phyloP scores from a whole-genome alignment of 2,113 vertebrate genomes.

The rat (Rattus norvegicus) region DNA sequence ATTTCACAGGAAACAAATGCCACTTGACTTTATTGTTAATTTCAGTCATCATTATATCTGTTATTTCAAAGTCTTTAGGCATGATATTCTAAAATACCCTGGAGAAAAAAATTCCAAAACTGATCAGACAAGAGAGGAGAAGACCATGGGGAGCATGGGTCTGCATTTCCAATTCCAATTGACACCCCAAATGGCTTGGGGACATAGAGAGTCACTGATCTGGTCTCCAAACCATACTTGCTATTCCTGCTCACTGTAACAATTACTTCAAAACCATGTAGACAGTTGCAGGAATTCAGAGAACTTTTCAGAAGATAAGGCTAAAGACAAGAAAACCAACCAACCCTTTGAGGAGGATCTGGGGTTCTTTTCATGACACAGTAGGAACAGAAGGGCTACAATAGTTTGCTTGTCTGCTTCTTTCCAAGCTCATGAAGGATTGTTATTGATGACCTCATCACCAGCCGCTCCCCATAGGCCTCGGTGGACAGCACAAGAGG shows the following conservation, averaged over 20 bases:
- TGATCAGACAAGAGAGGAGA: not conserved
- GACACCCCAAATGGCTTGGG: not conserved
- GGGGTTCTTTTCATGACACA: not conserved
- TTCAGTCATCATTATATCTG: not conserved
- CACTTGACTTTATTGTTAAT: not conserved
- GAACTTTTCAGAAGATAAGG: not conserved
- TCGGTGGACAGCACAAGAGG: not conserved
- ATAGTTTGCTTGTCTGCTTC: not conserved
- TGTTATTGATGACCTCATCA: not conserved
- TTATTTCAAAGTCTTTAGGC: conserved; percentile 20
- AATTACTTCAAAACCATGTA: conserved; percentile 11
- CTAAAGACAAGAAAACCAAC: not conserved
- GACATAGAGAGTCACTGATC: not conserved
- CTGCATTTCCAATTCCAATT: not conserved
- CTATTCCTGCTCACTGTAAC: not conserved
- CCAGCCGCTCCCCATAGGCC: not conserved
- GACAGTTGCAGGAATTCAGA: not conserved
- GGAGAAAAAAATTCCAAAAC: not conserved
- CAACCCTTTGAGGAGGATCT: not conserved
- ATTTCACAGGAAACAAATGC: conserved; percentile 46
- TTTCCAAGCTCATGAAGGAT: conserved; percentile 38
- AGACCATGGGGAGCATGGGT: not conserved
- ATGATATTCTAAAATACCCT: not conserved
- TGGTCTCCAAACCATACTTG: not conserved
- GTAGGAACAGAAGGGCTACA: not conserved